These are phyloP conservation scores for Carlito syrichta DNA, from an alignment of 2,113 vertebrate genomes.

Conservation along the genomic window DNA sequence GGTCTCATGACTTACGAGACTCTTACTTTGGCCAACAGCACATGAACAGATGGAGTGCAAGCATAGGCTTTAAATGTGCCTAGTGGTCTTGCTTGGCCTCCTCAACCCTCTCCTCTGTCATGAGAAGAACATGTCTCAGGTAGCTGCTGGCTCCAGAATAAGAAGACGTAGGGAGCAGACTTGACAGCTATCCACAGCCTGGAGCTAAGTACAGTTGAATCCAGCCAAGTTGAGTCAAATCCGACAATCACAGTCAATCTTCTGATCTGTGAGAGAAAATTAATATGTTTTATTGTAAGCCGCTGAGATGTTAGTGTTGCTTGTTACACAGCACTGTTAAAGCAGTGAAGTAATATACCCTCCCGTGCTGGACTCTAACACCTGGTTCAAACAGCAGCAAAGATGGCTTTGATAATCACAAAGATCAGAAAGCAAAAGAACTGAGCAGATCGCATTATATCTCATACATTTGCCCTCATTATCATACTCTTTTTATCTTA, in stretches of 20 bases:
- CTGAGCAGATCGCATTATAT: neutral
- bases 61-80: neutral
- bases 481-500: neutral
- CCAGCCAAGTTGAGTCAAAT: neutral
- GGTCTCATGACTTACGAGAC: neutral
- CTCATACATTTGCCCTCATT: neutral
- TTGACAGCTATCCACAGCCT: neutral
- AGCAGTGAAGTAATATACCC: neutral
- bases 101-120: neutral
- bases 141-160: neutral
- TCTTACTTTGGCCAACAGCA: neutral
- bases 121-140: neutral
- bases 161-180: neutral
- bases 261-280: neutral
- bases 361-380: neutral
- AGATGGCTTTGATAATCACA: neutral
- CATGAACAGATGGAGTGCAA: neutral
- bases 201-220: neutral
- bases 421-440: neutral
- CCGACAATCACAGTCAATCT: neutral
- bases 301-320: neutral
- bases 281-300: neutral
- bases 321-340: neutral
- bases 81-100: neutral
- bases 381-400: neutral